phyloP scores from a whole-genome alignment of 2,888 invertebrate species.

The Aleiodes leptofemur region DNA sequence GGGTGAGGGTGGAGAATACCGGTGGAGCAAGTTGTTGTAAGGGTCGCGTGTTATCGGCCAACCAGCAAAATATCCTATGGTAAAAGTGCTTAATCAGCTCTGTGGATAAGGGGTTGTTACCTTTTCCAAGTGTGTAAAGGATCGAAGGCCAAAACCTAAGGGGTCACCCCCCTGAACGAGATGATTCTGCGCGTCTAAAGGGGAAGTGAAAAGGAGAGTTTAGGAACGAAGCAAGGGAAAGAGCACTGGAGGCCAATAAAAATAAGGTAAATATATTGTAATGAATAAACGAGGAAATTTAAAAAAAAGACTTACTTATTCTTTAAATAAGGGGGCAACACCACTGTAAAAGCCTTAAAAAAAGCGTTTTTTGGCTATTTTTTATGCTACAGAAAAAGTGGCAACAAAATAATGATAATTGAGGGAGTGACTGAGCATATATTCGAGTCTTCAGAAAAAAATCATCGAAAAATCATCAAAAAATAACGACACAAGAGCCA shows the following conservation, averaged over 20 bases:
- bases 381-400: too few species aligned
- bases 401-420: too few species aligned
- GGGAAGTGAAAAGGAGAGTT: slow-evolving; percentile 39
- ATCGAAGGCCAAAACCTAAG: slow-evolving; percentile 56
- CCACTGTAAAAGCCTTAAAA: too few species aligned
- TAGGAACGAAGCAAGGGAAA: slow-evolving; percentile 34
- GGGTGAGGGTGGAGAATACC: slow-evolving; percentile 27
- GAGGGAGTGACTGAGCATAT: too few species aligned
- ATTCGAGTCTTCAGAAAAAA: too few species aligned
- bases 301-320: too few species aligned
- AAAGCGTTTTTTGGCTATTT: too few species aligned
- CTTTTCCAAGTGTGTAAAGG: slow-evolving; percentile 51
- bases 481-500: too few species aligned
- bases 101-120: slow-evolving; percentile 49
- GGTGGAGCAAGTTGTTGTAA: slow-evolving; percentile 44
- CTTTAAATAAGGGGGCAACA: too few species aligned
- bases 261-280: slow-evolving; percentile 45
- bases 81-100: slow-evolving; percentile 51
- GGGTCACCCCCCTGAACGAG: slow-evolving; percentile 49
- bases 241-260: slow-evolving; percentile 41
- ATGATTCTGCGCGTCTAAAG: slow-evolving; percentile 65
- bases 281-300: neutral
- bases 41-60: slow-evolving; percentile 50
- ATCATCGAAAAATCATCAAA: too few species aligned
- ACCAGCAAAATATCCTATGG: slow-evolving; percentile 46